phyloP scores from a whole-genome alignment of 1,140 invertebrate genomes.

The Drosophila tropicalis region DNA sequence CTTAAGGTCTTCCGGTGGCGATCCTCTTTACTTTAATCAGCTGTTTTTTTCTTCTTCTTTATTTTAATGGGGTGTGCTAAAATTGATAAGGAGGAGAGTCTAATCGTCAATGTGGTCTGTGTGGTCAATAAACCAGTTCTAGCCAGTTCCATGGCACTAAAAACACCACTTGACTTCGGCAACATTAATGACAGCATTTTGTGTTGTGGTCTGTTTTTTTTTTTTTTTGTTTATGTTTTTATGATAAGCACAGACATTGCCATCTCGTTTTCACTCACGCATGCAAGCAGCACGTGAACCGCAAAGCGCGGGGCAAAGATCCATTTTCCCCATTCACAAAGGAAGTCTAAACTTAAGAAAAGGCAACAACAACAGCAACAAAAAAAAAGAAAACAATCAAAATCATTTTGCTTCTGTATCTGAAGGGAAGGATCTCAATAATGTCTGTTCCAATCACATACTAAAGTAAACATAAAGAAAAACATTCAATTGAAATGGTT shows the following conservation, averaged over 20 bases:
- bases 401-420: too few species aligned
- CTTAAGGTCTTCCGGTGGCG: slow-evolving; percentile 47
- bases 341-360: slow-evolving; percentile 20
- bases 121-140: slow-evolving; percentile 47
- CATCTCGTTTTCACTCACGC: slow-evolving; percentile 27
- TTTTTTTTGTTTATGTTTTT: slow-evolving; percentile 42
- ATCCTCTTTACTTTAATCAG: slow-evolving; percentile 40
- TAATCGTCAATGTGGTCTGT: slow-evolving; percentile 16
- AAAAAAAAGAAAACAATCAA: not conserved
- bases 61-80: slow-evolving; percentile 32
- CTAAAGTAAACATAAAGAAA: too few species aligned
- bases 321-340: slow-evolving; percentile 12
- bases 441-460: not conserved
- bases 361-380: not conserved
- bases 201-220: slow-evolving; percentile 19
- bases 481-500: slow-evolving; percentile 5
- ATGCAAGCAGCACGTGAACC: slow-evolving; percentile 24
- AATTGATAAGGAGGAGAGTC: slow-evolving; percentile 53
- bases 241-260: slow-evolving; percentile 43
- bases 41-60: slow-evolving; percentile 27
- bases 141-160: slow-evolving; percentile 40
- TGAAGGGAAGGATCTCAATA: not conserved
- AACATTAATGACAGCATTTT: slow-evolving; percentile 50
- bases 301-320: slow-evolving; percentile 47
- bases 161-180: slow-evolving; percentile 36